Conservation (phyloP, 2,888 invertebrate genomes). For the Aphodius granarius region DNA sequence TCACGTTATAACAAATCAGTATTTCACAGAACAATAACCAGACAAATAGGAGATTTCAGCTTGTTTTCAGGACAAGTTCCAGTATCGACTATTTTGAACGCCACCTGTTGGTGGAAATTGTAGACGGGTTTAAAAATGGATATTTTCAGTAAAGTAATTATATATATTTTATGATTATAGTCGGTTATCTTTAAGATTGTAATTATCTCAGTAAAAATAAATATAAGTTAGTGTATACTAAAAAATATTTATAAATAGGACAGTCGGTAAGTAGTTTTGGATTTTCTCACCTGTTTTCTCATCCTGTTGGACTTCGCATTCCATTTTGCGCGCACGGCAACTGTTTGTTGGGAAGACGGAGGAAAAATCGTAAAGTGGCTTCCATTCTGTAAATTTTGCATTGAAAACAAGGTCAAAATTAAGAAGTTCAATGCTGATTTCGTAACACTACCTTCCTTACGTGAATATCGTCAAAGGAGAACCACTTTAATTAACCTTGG, state of each 20-base stretch:
- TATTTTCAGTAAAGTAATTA: background rate
- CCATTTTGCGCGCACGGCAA: background rate
- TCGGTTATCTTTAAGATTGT: background rate
- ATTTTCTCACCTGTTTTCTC: background rate
- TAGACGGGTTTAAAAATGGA: background rate
- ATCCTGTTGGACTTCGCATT: background rate
- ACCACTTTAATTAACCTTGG: background rate
- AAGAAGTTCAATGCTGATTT: background rate
- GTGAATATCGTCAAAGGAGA: background rate
- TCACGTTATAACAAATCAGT: background rate
- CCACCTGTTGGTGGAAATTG: background rate
- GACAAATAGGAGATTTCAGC: background rate
- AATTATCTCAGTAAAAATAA: background rate
- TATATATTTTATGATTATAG: background rate
- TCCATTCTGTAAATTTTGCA: background rate
- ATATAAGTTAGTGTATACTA: background rate
- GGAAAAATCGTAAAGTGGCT: background rate
- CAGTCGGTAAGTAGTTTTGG: background rate
- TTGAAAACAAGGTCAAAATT: background rate
- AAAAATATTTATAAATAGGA: background rate
- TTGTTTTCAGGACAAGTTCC: background rate
- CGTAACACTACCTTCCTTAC: background rate
- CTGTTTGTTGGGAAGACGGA: background rate
- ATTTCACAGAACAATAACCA: background rate
- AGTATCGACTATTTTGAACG: background rate